phyloP scores from a whole-genome alignment of 92 coral and sea anemone genomes.

The Epizoanthus stellaris region DNA sequence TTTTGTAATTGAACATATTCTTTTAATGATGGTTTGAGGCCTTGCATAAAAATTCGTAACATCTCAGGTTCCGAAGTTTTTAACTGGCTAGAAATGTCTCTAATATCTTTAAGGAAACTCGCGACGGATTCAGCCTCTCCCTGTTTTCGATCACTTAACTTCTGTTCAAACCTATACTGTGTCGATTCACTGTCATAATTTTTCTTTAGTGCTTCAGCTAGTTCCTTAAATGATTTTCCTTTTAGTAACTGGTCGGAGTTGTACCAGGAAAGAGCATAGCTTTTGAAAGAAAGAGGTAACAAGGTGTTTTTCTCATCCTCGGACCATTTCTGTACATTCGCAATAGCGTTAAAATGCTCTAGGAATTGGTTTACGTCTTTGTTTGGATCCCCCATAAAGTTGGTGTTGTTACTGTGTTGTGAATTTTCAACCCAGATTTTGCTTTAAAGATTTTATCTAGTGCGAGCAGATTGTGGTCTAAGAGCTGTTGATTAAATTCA shows the following conservation, averaged over 20 bases:
- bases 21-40: constrained; percentile 13
- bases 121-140: constrained; percentile 24
- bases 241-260: neutral
- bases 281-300: constrained; percentile 19
- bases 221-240: constrained; percentile 10
- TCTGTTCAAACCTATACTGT: constrained; percentile 11
- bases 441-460: constrained; percentile 18
- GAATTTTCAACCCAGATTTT: constrained; percentile 4
- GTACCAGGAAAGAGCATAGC: constrained; percentile 29
- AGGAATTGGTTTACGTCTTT: constrained; percentile 16
- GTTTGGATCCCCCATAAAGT: constrained; percentile 15
- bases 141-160: constrained; percentile 14
- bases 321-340: neutral
- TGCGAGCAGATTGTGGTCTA: neutral
- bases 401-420: constrained; percentile 25
- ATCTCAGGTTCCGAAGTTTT: constrained; percentile 4
- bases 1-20: constrained; percentile 18
- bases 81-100: constrained; percentile 14
- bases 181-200: constrained; percentile 22
- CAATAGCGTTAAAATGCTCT: constrained; percentile 1
- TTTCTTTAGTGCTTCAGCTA: constrained; percentile 4
- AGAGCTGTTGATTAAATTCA: constrained; percentile 1
- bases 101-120: neutral
- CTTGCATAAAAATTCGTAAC: constrained; percentile 6
- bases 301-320: constrained; percentile 4